These are phyloP conservation scores for Drosophila borealis DNA, from an alignment of 2,888 invertebrate species.

Conservation along the genomic window DNA sequence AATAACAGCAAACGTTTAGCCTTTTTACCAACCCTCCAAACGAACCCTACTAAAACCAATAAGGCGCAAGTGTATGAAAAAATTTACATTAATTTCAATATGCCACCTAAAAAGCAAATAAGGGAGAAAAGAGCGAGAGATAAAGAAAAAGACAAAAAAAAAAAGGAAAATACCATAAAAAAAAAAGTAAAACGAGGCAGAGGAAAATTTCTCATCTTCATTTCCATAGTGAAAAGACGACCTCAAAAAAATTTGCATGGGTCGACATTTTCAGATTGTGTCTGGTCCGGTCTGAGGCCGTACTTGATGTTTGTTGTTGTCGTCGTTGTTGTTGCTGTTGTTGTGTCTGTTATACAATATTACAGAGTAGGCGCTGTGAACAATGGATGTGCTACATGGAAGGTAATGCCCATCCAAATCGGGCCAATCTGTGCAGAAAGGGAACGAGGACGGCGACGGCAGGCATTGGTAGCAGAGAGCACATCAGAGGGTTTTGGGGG, in stretches of 20 bases:
- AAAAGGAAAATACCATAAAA: background rate
- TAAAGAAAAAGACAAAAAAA: background rate
- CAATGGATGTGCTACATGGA: conserved; percentile 61
- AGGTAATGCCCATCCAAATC: conserved; percentile 60
- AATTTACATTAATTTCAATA: conserved; percentile 69
- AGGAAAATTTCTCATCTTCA: conserved; percentile 52
- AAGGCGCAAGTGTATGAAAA: conserved; percentile 55
- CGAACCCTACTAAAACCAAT: conserved; percentile 22
- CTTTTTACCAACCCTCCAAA: conserved; percentile 1
- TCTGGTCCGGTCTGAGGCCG: conserved; percentile 30
- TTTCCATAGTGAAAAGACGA: conserved; percentile 43
- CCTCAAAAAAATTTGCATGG: conserved; percentile 65
- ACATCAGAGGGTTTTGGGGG: background rate
- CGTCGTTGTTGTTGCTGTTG: background rate
- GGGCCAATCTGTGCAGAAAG: conserved; percentile 14
- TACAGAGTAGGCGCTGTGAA: conserved; percentile 63
- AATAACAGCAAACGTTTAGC: conserved; percentile 43
- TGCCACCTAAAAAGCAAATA: conserved; percentile 39
- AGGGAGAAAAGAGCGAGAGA: background rate
- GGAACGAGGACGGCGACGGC: conserved; percentile 6
- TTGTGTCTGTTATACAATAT: conserved; percentile 57
- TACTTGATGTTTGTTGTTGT: conserved; percentile 21
- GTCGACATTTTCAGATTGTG: conserved; percentile 65
- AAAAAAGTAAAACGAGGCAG: conserved; percentile 14
- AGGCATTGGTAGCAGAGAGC: background rate